Base-by-base conservation (phyloP, 1,140 invertebrate species). In the Drosophila funebris region DNA sequence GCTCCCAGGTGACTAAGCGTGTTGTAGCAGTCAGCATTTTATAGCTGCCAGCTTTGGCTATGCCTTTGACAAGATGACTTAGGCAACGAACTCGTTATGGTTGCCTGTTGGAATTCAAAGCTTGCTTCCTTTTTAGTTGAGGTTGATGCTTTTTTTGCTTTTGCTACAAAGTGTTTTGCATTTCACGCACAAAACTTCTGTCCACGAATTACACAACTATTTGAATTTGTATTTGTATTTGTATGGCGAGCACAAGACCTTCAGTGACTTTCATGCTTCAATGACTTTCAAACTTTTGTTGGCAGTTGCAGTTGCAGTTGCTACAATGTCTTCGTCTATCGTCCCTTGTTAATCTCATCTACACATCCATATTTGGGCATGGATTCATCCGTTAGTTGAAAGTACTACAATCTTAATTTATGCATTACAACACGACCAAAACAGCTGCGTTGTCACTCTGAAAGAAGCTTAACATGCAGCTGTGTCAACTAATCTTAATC, bases 221-320 rank as follows among this genome's bases (percentile, higher is more conserved):
- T n/a, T n/a, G n/a, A n/a, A n/a, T n/a, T n/a, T n/a, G n/a, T n/a
- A n/a, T n/a, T n/a, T n/a, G 4, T 24, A 14, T 37, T 53, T 31
- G 46, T 39, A 16, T 24, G 56, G 62, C 61, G 53, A 22, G 29
- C 56, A 18, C 31, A 62, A 63, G 66, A 73, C 75, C 78, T 66
- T 76, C 76, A 71, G 48, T 77, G 66, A 77, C 78, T 83, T 83
- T 88, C 79, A 88, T 73, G 83, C 83, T 79, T 83, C 76, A 88
- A 79, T 88, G 83, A 62, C 76, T 64, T 52, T 72, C 41, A 67
- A 62, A 64, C 44, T 61, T 61, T 22, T 37, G 60, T 33, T 13
- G 1, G 33, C 33, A 4, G 4, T 13, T 9, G n/a, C 41, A 41
- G 63, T 74, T 57, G 61, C 46, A 14, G n/a, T n/a, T n/a, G n/a